Evolutionary conservation across 2,888 invertebrate genomes (phyloP).

Genomic region (Dyspetes luteomarginatus): DNA sequence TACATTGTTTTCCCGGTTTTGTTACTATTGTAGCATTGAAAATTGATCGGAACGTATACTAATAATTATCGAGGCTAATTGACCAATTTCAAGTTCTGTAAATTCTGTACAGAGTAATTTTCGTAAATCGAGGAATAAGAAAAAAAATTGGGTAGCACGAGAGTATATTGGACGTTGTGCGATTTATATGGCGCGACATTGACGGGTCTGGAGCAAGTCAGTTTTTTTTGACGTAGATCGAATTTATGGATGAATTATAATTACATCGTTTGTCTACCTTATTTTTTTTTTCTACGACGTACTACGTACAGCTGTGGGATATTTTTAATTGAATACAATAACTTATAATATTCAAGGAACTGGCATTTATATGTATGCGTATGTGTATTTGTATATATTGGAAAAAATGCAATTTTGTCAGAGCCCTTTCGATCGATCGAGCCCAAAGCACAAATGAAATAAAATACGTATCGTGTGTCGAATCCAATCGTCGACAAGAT

Average conservation of each 20-base stretch:
- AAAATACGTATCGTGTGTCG: conserved; percentile 63
- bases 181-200: conserved; percentile 27
- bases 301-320: not conserved
- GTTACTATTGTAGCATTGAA: conserved; percentile 47
- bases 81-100: conserved; percentile 20
- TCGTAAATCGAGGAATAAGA: conserved; percentile 5
- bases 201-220: not conserved
- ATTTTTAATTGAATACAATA: not conserved
- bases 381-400: not conserved
- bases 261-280: not conserved
- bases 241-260: not conserved
- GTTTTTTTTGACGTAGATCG: conserved; percentile 9
- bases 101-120: not conserved
- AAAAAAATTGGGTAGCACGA: conserved; percentile 21
- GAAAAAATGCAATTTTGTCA: conserved; percentile 34
- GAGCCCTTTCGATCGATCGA: conserved; percentile 43
- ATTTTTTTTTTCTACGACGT: not conserved
- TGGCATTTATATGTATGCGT: not conserved
- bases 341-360: not conserved
- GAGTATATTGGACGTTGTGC: conserved; percentile 8
- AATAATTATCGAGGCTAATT: conserved; percentile 47
- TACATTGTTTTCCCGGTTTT: not conserved
- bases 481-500: conserved; percentile 50
- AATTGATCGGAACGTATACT: conserved; percentile 36
- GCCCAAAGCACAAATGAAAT: conserved; percentile 42